Conservation (phyloP, 2,888 invertebrate genomes). For the Microdon myrmicae region DNA sequence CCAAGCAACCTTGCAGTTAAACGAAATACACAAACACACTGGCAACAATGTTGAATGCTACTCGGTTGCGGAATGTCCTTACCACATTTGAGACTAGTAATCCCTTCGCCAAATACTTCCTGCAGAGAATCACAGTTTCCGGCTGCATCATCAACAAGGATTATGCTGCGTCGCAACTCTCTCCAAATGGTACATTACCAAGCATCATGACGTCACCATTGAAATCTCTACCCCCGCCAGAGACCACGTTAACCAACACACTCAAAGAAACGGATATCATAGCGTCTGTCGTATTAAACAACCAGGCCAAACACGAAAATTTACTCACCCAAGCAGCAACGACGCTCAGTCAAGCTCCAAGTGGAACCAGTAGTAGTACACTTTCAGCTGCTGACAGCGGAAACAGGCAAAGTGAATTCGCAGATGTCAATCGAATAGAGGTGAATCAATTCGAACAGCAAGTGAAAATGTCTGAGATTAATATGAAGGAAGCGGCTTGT, state of each 20-base stretch:
- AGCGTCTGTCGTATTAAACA: constrained; percentile 57
- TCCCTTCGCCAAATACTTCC: constrained; percentile 56
- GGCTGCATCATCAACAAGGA: constrained; percentile 33
- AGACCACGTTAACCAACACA: constrained; percentile 55
- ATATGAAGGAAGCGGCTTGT: constrained; percentile 24
- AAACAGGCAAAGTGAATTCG: constrained; percentile 15
- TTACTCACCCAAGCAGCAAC: constrained; percentile 52
- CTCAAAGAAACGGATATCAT: constrained; percentile 60
- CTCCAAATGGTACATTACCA: constrained; percentile 40
- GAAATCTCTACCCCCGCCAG: constrained; percentile 51
- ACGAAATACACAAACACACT: too few species aligned
- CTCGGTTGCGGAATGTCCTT: constrained; percentile 41
- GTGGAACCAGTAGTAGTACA: constrained; percentile 31
- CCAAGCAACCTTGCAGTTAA: constrained; percentile 3
- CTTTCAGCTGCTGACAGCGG: constrained; percentile 9
- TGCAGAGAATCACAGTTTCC: constrained; percentile 43
- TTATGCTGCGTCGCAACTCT: constrained; percentile 7
- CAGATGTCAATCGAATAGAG: constrained; percentile 6
- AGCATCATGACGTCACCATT: constrained; percentile 53
- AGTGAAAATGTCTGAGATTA: constrained; percentile 26
- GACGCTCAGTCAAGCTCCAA: constrained; percentile 46
- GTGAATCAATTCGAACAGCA: constrained; percentile 9
- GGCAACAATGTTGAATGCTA: constrained; percentile 33
- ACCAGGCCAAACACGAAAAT: constrained; percentile 42
- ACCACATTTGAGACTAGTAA: constrained; percentile 49